Evolutionary conservation across 1,140 invertebrate species (phyloP), one percentile per base, ranked within the genome.

Genomic region (Heliconius eleuchia): DNA sequence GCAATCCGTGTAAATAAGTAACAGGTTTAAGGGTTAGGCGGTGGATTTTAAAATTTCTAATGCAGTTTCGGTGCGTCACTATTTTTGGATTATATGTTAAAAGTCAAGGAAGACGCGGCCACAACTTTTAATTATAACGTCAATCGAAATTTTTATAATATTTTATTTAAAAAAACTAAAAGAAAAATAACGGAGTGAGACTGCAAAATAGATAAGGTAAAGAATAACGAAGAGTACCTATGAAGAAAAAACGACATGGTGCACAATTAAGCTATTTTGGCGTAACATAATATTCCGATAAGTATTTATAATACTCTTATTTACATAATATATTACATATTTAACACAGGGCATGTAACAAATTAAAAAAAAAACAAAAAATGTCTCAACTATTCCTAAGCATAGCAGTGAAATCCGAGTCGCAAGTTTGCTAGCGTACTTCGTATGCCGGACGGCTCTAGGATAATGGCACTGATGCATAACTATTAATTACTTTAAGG

Each of bases 401-500:
- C 30, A 30, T 74, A 74, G 52, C 46, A 57, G 55, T 57, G 34
- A 73, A 39, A 71, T 78, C 76, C 39, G 76, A 71, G 46, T 78
- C 50, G 76, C 70, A 78, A 37, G 39, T 71, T 78, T 73, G 72
- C 70, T 77, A 74, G 82, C 84, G 84, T 83, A 85, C 83, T 86
- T 66, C 76, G 57, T 84, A 83, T 85, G 85, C 85, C 86, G 80
- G 84, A 87, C 82, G 84, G 82, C 83, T 86, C 77, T 78, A 80
- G 76, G 57, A 82, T 76, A 83, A 86, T 87, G 86, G 84, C 86
- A 87, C 82, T 82, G 70, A 78, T 71, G 75, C 74, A 77, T 70
- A 52, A n/a, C 19, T 71, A 66, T 77, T 42, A 18, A n/a, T 39
- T 27, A 52, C 34, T 76, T 86, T 79, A 86, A 52, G 85, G 85